Conservation (phyloP, 2,888 invertebrate genomes). For the Caenorhabditis becei region DNA sequence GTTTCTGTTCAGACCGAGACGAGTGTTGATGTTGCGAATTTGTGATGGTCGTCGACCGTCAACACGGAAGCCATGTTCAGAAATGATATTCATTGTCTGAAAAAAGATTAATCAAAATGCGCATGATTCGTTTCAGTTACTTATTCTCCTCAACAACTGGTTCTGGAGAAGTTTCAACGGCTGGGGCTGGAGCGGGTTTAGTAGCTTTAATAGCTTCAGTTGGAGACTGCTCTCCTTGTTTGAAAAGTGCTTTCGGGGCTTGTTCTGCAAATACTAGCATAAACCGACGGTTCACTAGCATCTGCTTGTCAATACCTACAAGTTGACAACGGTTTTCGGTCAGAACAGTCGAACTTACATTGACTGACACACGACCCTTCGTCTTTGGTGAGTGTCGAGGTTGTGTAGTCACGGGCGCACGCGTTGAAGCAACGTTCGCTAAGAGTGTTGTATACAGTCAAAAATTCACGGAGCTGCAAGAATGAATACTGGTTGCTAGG, state of each 20-base stretch:
- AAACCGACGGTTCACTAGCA: conserved; percentile 78
- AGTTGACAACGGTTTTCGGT: neutral
- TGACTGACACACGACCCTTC: conserved; percentile 72
- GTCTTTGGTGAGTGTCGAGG: conserved; percentile 59
- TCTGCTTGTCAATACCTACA: conserved; percentile 79
- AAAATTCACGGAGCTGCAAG: conserved; percentile 78
- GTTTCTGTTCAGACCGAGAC: conserved; percentile 75
- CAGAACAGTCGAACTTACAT: conserved; percentile 62
- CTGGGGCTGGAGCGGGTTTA: conserved; percentile 15
- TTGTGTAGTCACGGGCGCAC: conserved; percentile 77
- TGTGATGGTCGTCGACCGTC: conserved; percentile 80
- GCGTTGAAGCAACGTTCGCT: conserved; percentile 78
- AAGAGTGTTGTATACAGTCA: conserved; percentile 79
- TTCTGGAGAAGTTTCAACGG: conserved; percentile 6
- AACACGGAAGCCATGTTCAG: conserved; percentile 76
- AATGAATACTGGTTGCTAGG: neutral
- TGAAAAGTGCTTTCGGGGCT: conserved; percentile 77
- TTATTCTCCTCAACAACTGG: conserved; percentile 28
- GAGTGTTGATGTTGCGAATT: conserved; percentile 77
- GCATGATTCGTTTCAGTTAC: neutral
- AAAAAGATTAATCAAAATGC: neutral
- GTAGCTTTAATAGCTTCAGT: conserved; percentile 62
- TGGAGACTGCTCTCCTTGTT: conserved; percentile 68
- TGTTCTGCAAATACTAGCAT: conserved; percentile 78
- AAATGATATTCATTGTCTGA: conserved; percentile 72